phyloP scores from a whole-genome alignment of 2,888 invertebrate genomes.

The Macroteleia sp. region DNA sequence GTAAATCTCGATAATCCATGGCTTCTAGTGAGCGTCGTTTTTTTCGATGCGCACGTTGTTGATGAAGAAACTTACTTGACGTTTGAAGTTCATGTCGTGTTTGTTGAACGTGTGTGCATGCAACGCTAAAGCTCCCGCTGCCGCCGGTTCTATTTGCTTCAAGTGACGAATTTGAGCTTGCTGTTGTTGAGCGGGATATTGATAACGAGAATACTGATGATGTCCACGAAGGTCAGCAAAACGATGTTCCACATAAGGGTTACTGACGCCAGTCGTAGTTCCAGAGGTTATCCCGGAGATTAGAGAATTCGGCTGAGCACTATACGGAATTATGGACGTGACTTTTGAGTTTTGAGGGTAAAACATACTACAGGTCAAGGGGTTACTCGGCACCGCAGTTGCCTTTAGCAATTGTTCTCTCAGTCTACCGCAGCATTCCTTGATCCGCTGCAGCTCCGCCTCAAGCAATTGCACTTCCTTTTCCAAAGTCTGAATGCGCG shows the following conservation, averaged over 20 bases:
- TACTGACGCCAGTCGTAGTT: constrained; percentile 78
- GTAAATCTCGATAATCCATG: constrained; percentile 9
- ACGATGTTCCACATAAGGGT: constrained; percentile 79
- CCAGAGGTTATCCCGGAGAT: constrained; percentile 78
- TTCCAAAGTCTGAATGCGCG: constrained; percentile 94
- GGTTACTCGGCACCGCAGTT: constrained; percentile 75
- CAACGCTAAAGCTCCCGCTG: constrained; percentile 81
- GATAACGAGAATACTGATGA: constrained; percentile 69
- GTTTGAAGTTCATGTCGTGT: constrained; percentile 88
- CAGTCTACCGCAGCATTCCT: constrained; percentile 83
- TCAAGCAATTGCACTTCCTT: constrained; percentile 92
- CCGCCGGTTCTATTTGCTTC: constrained; percentile 80
- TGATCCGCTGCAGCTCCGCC: constrained; percentile 88
- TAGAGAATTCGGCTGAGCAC: constrained; percentile 72
- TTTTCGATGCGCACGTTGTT: constrained; percentile 91
- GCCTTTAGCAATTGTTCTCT: constrained; percentile 80
- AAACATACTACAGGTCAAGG: constrained; percentile 23
- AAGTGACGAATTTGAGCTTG: constrained; percentile 76
- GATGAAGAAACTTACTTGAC: constrained; percentile 94
- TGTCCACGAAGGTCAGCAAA: constrained; percentile 84
- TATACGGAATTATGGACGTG: constrained; percentile 75
- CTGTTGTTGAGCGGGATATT: constrained; percentile 70
- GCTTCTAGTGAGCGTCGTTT: constrained; percentile 85
- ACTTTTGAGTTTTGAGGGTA: constrained; percentile 35
- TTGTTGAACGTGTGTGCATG: constrained; percentile 87